Conservation (phyloP, 2,888 invertebrate genomes). For the Phymatocera aterrima region DNA sequence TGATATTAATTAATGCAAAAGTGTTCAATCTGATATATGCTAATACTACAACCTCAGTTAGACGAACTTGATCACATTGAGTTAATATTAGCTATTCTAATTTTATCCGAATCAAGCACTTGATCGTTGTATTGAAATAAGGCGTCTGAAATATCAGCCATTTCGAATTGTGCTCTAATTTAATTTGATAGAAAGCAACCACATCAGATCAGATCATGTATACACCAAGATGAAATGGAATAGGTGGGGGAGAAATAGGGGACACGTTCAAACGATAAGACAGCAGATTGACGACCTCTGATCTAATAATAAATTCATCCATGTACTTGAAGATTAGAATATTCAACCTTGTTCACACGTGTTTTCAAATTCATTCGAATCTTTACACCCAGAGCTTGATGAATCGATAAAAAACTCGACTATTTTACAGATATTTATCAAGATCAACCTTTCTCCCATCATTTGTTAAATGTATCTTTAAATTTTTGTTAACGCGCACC, state of each 20-base stretch:
- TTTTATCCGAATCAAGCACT: conserved; percentile 34
- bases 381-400: neutral
- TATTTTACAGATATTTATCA: neutral
- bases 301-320: conserved; percentile 30
- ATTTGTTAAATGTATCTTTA: neutral
- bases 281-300: neutral
- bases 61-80: neutral
- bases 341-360: neutral
- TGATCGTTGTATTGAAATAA: neutral
- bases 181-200: neutral
- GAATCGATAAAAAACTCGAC: neutral
- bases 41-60: neutral
- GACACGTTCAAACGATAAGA: conserved; percentile 2
- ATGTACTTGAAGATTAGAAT: conserved; percentile 14
- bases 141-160: neutral
- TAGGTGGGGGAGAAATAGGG: too few species aligned
- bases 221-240: neutral
- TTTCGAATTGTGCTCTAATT: neutral
- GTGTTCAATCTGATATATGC: neutral
- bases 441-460: neutral
- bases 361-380: neutral
- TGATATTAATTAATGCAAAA: neutral
- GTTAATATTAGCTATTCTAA: conserved; percentile 40
- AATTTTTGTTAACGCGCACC: conserved; percentile 12
- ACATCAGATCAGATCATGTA: neutral